Conservation (phyloP, 2,888 invertebrate species). For the Glomeris marginata region DNA sequence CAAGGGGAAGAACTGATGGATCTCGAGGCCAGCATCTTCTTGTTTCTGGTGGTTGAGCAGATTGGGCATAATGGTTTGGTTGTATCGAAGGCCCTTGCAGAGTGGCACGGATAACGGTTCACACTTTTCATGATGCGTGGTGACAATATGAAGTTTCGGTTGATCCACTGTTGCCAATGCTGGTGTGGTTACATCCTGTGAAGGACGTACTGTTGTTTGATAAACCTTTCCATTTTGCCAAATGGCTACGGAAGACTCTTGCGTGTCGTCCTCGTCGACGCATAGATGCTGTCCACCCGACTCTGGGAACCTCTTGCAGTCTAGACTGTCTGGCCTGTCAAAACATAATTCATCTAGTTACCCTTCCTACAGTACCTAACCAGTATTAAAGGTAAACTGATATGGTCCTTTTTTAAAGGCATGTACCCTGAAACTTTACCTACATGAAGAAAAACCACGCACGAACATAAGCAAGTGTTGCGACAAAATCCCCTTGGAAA, state of each 20-base stretch:
- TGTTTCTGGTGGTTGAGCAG: conserved; percentile 31
- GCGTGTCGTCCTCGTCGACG: conserved; percentile 27
- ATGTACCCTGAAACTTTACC: no score
- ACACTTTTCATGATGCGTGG: no score
- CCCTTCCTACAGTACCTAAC: no score
- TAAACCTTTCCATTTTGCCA: no score
- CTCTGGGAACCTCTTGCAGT: conserved; percentile 27
- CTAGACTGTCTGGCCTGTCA: conserved; percentile 26
- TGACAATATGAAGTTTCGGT: no score
- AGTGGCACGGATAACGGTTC: conserved; percentile 33
- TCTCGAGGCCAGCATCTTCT: conserved; percentile 34
- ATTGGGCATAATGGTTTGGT: conserved; percentile 36
- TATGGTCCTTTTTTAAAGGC: no score
- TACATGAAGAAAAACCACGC: no score
- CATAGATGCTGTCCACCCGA: not conserved
- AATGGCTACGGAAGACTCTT: conserved; percentile 8
- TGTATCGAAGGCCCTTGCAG: conserved; percentile 35
- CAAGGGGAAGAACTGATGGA: conserved; percentile 35
- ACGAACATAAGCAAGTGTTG: no score
- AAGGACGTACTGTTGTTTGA: no score
- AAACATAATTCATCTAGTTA: no score
- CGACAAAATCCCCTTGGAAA: no score
- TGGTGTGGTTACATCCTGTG: conserved; percentile 12
- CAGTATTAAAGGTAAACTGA: no score
- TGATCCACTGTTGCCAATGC: not conserved